These are phyloP conservation scores for Pocillopora damicornis DNA, from an alignment of 64 coral and sea anemone species.

Conservation along the genomic window DNA sequence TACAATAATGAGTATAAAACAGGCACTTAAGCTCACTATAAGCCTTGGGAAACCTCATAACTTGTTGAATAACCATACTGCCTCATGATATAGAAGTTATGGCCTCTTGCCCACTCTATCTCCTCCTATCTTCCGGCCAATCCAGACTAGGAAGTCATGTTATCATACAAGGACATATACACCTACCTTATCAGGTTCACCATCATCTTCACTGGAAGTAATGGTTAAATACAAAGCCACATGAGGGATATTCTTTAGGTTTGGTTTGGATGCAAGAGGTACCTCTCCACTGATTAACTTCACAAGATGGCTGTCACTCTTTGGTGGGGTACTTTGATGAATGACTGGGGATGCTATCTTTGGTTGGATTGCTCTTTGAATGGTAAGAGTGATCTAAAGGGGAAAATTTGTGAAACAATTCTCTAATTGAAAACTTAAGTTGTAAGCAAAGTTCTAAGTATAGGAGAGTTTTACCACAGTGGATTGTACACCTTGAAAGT, in stretches of 20 bases:
- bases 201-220: constrained; percentile 76
- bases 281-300: constrained; percentile 80
- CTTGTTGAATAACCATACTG: no score
- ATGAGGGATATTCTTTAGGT: constrained; percentile 70
- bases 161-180: neutral
- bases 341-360: constrained; percentile 44
- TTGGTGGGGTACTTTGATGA: constrained; percentile 32
- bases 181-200: constrained; percentile 54
- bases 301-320: constrained; percentile 78
- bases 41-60: no score
- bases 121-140: no score
- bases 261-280: constrained; percentile 41
- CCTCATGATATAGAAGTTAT: no score
- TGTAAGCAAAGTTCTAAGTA: neutral
- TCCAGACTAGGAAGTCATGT: no score
- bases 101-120: no score
- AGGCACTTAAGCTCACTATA: no score
- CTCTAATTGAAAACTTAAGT: neutral
- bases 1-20: no score
- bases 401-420: neutral
- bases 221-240: constrained; percentile 69
- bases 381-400: constrained; percentile 77
- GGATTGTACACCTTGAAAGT: no score
- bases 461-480: neutral
- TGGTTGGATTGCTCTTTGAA: constrained; percentile 68